Evolutionary conservation across 30 jellyfish, hydroid and myxozoan genomes (phyloP).

Genomic region (Aurelia aurita): DNA sequence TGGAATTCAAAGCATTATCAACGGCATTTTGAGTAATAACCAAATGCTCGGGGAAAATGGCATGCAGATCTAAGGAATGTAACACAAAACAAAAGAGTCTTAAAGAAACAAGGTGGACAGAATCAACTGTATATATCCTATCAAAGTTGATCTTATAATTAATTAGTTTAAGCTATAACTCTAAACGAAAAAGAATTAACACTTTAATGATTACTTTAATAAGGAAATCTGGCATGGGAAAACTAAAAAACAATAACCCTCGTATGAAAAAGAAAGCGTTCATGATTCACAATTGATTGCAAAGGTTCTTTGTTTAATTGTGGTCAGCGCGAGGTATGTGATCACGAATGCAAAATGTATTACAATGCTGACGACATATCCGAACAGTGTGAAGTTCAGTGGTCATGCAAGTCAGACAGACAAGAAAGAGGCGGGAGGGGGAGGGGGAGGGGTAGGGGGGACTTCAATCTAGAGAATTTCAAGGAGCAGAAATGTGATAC

Average conservation of each 20-base stretch:
- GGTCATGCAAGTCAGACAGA: too few relatives aligned
- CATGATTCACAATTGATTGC: constrained; percentile 19
- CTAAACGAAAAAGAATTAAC: constrained; percentile 67
- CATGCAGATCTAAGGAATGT: constrained; percentile 13
- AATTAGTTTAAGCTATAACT: constrained; percentile 61
- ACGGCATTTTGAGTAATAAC: too few relatives aligned
- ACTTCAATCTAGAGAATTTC: too few relatives aligned
- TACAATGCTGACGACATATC: too few relatives aligned
- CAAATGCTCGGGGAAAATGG: not conserved
- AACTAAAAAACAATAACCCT: constrained; percentile 59
- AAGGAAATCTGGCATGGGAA: constrained; percentile 89
- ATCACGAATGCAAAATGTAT: too few relatives aligned
- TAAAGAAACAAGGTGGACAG: constrained; percentile 24
- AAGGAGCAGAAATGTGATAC: too few relatives aligned
- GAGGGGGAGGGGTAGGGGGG: too few relatives aligned
- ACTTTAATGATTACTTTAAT: constrained; percentile 54
- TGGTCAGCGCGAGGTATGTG: not conserved
- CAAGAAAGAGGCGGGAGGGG: too few relatives aligned
- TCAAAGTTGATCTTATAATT: constrained; percentile 48
- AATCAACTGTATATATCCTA: constrained; percentile 25
- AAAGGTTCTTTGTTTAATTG: not conserved
- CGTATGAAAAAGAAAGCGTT: constrained; percentile 16
- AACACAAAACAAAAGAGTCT: constrained; percentile 7
- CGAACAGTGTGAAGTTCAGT: too few relatives aligned
- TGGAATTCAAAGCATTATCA: too few relatives aligned